These are phyloP conservation scores for Acronicta alni DNA, from an alignment of 2,888 invertebrate genomes.

Conservation along the genomic window DNA sequence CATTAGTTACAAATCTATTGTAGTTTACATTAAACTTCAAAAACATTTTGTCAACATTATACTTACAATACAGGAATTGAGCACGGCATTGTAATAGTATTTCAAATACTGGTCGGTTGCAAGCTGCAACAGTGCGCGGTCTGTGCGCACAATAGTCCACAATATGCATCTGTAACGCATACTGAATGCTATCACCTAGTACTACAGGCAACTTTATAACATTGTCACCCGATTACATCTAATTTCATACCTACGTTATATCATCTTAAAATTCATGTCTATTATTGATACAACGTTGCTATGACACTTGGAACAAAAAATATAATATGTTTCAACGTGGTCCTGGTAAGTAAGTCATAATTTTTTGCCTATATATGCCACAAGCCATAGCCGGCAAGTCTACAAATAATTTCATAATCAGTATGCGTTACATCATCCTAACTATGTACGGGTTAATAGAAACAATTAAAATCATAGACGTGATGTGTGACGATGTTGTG, in stretches of 20 bases:
- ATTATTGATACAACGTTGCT: slow-evolving; percentile 21
- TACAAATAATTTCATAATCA: slow-evolving; percentile 48
- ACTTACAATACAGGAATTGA: slow-evolving; percentile 87
- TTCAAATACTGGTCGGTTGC: slow-evolving; percentile 77
- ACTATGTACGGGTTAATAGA: slow-evolving; percentile 57
- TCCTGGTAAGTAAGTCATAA: slow-evolving; percentile 2
- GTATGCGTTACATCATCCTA: slow-evolving; percentile 67
- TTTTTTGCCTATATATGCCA: slow-evolving; percentile 33
- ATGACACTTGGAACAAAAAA: slow-evolving; percentile 34
- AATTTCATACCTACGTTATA: slow-evolving; percentile 8
- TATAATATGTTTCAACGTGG: slow-evolving; percentile 14
- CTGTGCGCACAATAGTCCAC: slow-evolving; percentile 19
- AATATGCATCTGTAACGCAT: slow-evolving; percentile 57
- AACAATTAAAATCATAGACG: slow-evolving; percentile 66
- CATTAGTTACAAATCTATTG: slow-evolving; percentile 97
- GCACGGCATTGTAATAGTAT: slow-evolving; percentile 81
- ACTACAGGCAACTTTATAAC: slow-evolving; percentile 16
- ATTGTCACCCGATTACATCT: slow-evolving; percentile 7
- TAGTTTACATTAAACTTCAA: slow-evolving; percentile 87
- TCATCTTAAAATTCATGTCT: slow-evolving; percentile 20
- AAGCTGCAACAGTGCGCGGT: slow-evolving; percentile 44
- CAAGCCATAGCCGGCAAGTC: slow-evolving; percentile 55
- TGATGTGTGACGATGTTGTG: slow-evolving; percentile 49
- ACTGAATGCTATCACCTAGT: slow-evolving; percentile 40
- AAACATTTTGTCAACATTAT: slow-evolving; percentile 85